Evolutionary conservation across 2,888 invertebrate species (phyloP).

Genomic region (Philereme transversata): DNA sequence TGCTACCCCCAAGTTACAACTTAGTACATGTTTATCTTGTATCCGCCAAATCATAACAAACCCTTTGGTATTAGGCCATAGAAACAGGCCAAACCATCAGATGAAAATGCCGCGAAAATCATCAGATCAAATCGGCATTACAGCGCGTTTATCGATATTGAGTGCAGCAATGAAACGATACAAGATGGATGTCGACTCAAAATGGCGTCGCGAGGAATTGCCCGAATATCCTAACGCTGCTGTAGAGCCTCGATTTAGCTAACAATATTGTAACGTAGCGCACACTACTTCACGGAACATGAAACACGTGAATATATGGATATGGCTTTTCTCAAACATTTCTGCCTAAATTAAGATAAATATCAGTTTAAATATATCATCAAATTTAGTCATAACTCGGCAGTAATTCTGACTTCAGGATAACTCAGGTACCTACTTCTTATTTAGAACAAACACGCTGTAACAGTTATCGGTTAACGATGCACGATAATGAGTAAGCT

Average conservation of each 20-base stretch:
- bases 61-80: slow-evolving; percentile 10
- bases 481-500: too few species aligned
- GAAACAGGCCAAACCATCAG: slow-evolving; percentile 12
- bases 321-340: slow-evolving; percentile 2
- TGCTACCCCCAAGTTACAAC: too few species aligned
- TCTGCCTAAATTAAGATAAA: too few species aligned
- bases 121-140: slow-evolving; percentile 31
- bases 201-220: slow-evolving; percentile 35
- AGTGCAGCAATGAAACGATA: slow-evolving; percentile 26
- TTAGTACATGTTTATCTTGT: too few species aligned
- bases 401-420: too few species aligned
- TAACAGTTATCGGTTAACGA: too few species aligned
- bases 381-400: too few species aligned
- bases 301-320: slow-evolving; percentile 1
- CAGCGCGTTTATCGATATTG: slow-evolving; percentile 30
- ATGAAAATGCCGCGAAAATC: slow-evolving; percentile 21
- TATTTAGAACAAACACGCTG: too few species aligned
- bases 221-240: slow-evolving; percentile 40
- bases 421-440: too few species aligned
- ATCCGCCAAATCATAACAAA: slow-evolving; percentile 4
- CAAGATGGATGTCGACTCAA: slow-evolving; percentile 38
- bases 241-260: slow-evolving; percentile 54
- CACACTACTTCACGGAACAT: slow-evolving; percentile 35
- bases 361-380: too few species aligned
- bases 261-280: slow-evolving; percentile 57